Conservation (phyloP, 2,888 invertebrate species). For the Aporophyla lueneburgensis region DNA sequence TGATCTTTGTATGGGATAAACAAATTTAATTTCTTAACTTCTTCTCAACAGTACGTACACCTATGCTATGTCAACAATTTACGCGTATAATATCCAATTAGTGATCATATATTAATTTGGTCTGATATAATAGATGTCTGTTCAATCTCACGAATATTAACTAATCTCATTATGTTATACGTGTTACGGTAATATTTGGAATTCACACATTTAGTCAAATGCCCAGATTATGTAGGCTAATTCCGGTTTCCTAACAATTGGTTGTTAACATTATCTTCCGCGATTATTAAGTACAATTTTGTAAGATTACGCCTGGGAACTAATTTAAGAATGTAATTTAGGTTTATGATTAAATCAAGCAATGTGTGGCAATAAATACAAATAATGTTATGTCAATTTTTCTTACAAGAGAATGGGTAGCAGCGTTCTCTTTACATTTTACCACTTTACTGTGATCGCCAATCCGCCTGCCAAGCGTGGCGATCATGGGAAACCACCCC, state of each 20-base stretch:
- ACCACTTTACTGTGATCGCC: no score
- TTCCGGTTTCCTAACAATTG: slow-evolving; percentile 59
- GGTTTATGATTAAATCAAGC: slow-evolving; percentile 7
- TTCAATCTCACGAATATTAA: not conserved
- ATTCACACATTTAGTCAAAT: slow-evolving; percentile 60
- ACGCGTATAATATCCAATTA: not conserved
- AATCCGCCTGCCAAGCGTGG: no score
- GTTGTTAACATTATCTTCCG: slow-evolving; percentile 59
- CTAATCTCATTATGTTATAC: slow-evolving; percentile 7
- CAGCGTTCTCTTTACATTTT: no score
- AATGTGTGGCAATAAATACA: not conserved
- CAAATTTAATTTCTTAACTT: no score
- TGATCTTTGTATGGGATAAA: no score
- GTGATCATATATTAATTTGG: not conserved
- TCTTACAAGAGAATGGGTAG: no score
- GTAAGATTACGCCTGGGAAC: slow-evolving; percentile 33
- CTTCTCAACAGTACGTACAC: no score
- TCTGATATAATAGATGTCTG: not conserved
- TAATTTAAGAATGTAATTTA: slow-evolving; percentile 25
- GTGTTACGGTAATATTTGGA: slow-evolving; percentile 51
- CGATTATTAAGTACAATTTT: slow-evolving; percentile 46
- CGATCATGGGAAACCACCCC: no score
- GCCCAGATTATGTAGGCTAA: slow-evolving; percentile 34
- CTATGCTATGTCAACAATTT: not conserved
- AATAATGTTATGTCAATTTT: not conserved